Base-by-base conservation (phyloP, 2,113 vertebrate species). In the Climacteris rufus region DNA sequence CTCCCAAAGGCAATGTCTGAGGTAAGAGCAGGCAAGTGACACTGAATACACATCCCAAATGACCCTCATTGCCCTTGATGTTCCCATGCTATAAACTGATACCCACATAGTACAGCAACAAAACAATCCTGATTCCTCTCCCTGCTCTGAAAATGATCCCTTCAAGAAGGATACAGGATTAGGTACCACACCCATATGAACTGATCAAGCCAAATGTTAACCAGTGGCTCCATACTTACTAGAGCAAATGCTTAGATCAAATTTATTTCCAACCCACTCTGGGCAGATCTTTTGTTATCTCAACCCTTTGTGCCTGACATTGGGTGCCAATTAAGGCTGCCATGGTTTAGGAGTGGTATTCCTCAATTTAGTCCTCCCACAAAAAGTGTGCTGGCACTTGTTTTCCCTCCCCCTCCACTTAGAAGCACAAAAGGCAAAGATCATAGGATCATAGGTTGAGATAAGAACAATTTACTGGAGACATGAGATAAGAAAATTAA, bases 361-460 rank as follows among this genome's bases (percentile, higher is more conserved):
- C 21, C 8, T 18, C 37, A 44, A 16, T 74, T 57, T 44, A 37
- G 17, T 28, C 4, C 18, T 69, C 33, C 37, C 19, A 59, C 22
- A 0, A 0, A 50, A 88, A 64, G 9, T 8, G 8, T 37, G 8
- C 10, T 27, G 37, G 12, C 27, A 31, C 9, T 71, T 1, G 1
- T 21, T 57, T 27, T 25, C 12, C 14, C 28, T 71, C 6, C 15
- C 17, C 6, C 31, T 57, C 13, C 12, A 72, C 22, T 4, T 50
- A 37, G 31, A 72, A 81, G 52, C 27, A 88, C 17, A 42, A 81
- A 65, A 50, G 50, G 22, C 18, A 37, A 44, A 50, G 50, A 65
- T 15, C 27, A 35, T 0, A 0, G 15, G 50, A 65, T 15, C 27
- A 35, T 0, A 0, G 15, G 22, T 30, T 47, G 24, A 47, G 40